Evolutionary conservation across 2,797 vertebrate genomes (phyloP).

Genomic region (Tenualosa thibaudeaui): DNA sequence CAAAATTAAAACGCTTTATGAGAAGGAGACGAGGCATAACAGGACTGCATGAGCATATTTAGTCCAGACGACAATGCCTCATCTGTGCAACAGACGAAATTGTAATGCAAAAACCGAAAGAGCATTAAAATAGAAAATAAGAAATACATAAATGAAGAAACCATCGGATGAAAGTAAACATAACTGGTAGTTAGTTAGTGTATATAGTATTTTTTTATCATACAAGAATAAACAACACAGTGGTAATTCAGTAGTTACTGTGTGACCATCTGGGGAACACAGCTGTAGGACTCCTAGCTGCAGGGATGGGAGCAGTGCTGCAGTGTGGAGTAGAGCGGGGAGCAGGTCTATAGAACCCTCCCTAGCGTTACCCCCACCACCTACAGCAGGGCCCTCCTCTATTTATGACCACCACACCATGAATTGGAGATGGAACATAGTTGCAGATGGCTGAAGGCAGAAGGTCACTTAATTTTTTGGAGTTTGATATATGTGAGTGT

Average conservation of each 20-base stretch:
- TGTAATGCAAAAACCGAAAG: not conserved
- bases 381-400: not conserved
- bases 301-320: not conserved
- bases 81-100: not conserved
- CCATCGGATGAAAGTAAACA: not conserved
- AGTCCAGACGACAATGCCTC: not conserved
- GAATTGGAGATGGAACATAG: not conserved
- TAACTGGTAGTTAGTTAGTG: not conserved
- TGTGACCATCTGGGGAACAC: slow-evolving; percentile 67
- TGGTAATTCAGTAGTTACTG: slow-evolving; percentile 51
- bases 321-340: not conserved
- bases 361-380: not conserved
- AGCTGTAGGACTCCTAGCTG: slow-evolving; percentile 57
- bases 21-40: not conserved
- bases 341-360: not conserved
- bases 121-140: not conserved
- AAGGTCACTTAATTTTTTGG: not conserved
- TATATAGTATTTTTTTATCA: not conserved
- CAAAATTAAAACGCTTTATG: slow-evolving; percentile 17
- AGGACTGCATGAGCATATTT: not conserved
- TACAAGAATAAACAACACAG: not conserved
- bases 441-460: slow-evolving; percentile 15
- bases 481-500: not conserved
- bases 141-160: not conserved
- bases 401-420: not conserved